Evolutionary conservation across 2,113 vertebrate species (phyloP).

Genomic region (Zosterops japonicus): DNA sequence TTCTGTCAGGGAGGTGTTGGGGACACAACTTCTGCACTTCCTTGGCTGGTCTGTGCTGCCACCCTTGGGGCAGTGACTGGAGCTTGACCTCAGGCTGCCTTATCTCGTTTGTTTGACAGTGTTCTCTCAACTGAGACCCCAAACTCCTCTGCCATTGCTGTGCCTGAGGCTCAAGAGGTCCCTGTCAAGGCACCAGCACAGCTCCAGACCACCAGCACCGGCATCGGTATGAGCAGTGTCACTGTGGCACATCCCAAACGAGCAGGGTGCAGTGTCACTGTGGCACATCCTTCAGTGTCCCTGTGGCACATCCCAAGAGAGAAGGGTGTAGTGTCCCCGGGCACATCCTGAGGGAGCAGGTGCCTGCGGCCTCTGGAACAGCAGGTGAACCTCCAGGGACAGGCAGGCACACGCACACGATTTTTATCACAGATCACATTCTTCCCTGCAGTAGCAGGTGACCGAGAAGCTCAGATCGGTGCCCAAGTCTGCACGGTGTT

Average conservation of each 20-base stretch:
- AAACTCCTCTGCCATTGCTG: background rate
- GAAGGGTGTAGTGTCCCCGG: too few relatives aligned
- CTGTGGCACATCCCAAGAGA: too few relatives aligned
- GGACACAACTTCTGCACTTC: background rate
- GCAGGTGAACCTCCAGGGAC: background rate
- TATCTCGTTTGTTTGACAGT: background rate
- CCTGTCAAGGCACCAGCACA: background rate
- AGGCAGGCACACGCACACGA: rapidly evolving
- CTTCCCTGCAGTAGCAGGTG: background rate
- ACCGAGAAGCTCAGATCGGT: too few relatives aligned
- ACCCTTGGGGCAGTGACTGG: background rate
- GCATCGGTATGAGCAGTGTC: rapidly evolving
- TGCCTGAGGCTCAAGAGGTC: background rate
- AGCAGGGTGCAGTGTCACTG: too few relatives aligned
- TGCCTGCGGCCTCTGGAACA: background rate
- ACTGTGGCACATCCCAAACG: rapidly evolving
- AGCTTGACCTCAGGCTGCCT: background rate
- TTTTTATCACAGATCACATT: background rate
- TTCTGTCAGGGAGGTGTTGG: background rate
- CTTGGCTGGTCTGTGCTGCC: background rate
- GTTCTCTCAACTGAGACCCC: background rate
- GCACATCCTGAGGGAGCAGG: rapidly evolving
- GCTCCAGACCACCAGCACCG: background rate
- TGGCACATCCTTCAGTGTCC: background rate
- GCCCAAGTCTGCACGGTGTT: rapidly evolving